Conservation (phyloP, 2,888 invertebrate genomes). For the Epinotia demarniana region DNA sequence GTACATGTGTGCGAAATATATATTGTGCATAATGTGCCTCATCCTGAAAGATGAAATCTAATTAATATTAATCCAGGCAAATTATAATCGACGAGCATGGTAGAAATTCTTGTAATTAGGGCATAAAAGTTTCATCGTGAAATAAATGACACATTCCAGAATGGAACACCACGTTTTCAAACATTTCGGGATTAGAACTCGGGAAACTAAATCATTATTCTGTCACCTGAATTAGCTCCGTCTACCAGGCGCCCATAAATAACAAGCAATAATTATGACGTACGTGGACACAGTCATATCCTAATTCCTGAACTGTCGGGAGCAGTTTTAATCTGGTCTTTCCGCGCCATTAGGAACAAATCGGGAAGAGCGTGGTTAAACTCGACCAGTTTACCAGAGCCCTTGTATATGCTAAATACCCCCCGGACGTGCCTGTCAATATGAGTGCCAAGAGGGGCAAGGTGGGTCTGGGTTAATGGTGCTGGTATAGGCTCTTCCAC, state of each 20-base stretch:
- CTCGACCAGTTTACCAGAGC: conserved; percentile 56
- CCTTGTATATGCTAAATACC: conserved; percentile 49
- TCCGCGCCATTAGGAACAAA: conserved; percentile 70
- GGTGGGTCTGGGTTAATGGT: conserved; percentile 53
- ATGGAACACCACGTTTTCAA: not conserved
- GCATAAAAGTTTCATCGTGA: too few species aligned
- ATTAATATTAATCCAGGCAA: too few species aligned
- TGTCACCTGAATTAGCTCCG: not conserved
- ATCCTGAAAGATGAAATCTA: too few species aligned
- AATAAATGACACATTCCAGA: too few species aligned
- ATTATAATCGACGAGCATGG: too few species aligned
- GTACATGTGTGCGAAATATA: too few species aligned
- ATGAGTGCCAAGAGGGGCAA: conserved; percentile 34
- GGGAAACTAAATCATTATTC: not conserved
- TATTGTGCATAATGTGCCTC: too few species aligned
- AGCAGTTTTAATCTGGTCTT: conserved; percentile 62
- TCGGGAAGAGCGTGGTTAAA: conserved; percentile 63
- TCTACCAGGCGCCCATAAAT: conserved; percentile 27
- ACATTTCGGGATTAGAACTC: not conserved
- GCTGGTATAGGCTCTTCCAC: conserved; percentile 53
- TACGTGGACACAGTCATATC: conserved; percentile 38
- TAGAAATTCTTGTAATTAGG: too few species aligned
- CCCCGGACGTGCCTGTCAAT: not conserved
- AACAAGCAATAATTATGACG: conserved; percentile 32
- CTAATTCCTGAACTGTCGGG: conserved; percentile 42